phyloP scores from a whole-genome alignment of 2,113 vertebrate genomes.

The Engystomops pustulosus region DNA sequence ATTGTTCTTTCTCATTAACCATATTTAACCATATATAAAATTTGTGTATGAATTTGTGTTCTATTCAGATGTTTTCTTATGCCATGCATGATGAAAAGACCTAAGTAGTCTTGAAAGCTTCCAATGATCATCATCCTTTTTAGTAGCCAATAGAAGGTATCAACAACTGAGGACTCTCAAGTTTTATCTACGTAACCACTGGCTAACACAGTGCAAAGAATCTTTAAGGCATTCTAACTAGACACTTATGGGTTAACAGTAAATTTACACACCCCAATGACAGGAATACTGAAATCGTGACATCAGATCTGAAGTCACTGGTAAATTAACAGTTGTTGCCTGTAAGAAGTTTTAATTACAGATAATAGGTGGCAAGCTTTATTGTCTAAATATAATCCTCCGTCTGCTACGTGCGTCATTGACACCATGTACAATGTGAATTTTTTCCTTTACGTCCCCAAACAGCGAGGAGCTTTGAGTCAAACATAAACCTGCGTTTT shows the following conservation, averaged over 20 bases:
- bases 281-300: not conserved
- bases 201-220: too few relatives aligned
- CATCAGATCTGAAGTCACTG: slow-evolving; percentile 33
- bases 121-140: too few relatives aligned
- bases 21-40: too few relatives aligned
- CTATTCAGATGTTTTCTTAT: too few relatives aligned
- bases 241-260: slow-evolving; percentile 11
- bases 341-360: slow-evolving; percentile 45
- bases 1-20: too few relatives aligned
- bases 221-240: not conserved
- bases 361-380: slow-evolving; percentile 39
- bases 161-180: too few relatives aligned
- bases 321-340: slow-evolving; percentile 48
- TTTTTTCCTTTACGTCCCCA: not conserved
- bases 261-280: not conserved
- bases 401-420: slow-evolving; percentile 50
- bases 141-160: too few relatives aligned
- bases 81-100: too few relatives aligned
- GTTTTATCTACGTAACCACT: too few relatives aligned
- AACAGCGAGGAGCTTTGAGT: slow-evolving; percentile 26
- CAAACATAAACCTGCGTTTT: slow-evolving; percentile 44
- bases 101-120: too few relatives aligned
- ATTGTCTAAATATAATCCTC: slow-evolving; percentile 53
- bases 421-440: not conserved
- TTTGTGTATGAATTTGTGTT: too few relatives aligned